These are phyloP conservation scores for Halichondria panicea DNA, from an alignment of 37 sponge, comb jelly and placozoan genomes.

Conservation along the genomic window DNA sequence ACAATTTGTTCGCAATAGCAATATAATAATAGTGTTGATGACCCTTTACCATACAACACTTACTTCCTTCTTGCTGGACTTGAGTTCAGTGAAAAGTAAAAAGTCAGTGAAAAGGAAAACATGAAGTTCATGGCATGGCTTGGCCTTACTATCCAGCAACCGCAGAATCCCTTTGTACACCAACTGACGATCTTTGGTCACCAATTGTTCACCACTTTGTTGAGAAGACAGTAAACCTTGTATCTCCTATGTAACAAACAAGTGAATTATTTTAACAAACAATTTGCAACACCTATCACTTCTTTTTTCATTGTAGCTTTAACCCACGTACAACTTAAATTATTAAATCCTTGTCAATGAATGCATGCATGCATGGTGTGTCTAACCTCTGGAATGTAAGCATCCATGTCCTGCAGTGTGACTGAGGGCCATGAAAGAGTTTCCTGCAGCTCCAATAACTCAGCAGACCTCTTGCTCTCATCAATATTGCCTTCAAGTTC, in stretches of 20 bases:
- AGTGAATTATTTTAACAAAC: too few relatives aligned
- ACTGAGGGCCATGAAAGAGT: conserved; percentile 41
- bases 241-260: too few relatives aligned
- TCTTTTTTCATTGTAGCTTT: background rate
- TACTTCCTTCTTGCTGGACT: conserved; percentile 43
- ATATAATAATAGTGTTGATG: background rate
- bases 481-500: conserved; percentile 47
- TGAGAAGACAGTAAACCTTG: conserved; percentile 5
- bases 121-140: conserved; percentile 10
- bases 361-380: background rate
- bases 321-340: background rate
- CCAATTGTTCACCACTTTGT: conserved; percentile 10
- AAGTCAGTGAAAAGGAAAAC: conserved; percentile 44
- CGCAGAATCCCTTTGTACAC: conserved; percentile 13
- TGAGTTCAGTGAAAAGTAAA: conserved; percentile 29
- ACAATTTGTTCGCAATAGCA: background rate
- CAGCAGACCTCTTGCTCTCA: conserved; percentile 25
- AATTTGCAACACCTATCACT: background rate
- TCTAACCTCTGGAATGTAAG: conserved; percentile 39
- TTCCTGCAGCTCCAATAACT: conserved; percentile 47
- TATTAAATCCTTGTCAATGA: background rate
- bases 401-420: background rate
- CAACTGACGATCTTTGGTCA: conserved; percentile 21
- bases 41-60: background rate
- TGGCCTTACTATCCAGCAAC: conserved; percentile 22